Evolutionary conservation across 2,797 vertebrate species (phyloP).

Genomic region (Merluccius polli): DNA sequence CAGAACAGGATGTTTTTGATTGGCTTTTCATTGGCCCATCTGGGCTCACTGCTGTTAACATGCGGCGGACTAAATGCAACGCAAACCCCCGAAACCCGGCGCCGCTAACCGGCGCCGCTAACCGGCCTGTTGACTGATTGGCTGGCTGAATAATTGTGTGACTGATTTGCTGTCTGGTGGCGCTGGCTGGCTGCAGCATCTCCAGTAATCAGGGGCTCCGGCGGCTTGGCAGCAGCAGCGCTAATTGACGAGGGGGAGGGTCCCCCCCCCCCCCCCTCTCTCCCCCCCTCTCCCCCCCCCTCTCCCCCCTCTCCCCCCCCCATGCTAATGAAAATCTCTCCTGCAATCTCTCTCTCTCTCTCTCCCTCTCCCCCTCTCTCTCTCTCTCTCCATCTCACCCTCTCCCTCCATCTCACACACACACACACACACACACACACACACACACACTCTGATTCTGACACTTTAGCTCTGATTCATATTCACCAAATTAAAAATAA

Average conservation of each 20-base stretch:
- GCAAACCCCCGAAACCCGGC: background rate
- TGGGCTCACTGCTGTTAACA: constrained; percentile 3
- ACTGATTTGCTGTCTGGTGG: background rate
- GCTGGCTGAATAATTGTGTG: constrained; percentile 45
- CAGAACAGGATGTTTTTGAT: constrained; percentile 6
- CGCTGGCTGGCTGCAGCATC: constrained; percentile 44
- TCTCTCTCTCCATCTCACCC: too few relatives aligned
- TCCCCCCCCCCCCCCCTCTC: constrained; percentile 42
- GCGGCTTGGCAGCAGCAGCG: constrained; percentile 54
- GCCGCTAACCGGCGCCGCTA: too few relatives aligned
- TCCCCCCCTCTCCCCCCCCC: too few relatives aligned
- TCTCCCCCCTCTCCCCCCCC: too few relatives aligned
- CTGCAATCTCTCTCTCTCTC: background rate
- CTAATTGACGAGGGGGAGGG: constrained; percentile 82
- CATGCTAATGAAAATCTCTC: constrained; percentile 71
- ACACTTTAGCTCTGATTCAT: background rate
- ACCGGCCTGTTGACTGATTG: constrained; percentile 2
- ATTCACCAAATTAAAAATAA: background rate
- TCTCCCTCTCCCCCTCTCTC: constrained; percentile 7
- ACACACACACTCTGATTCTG: background rate
- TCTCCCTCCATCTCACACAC: too few relatives aligned
- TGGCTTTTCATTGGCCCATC: constrained; percentile 14
- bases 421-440: too few relatives aligned
- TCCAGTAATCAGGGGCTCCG: constrained; percentile 75
- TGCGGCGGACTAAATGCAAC: constrained; percentile 10